Percentiles rank a stretch among this genome's conserved stretches.
These are phyloP conservation scores for Lophotriccus pileatus DNA, from an alignment of 2,797 vertebrate genomes.

Conservation along the genomic window DNA sequence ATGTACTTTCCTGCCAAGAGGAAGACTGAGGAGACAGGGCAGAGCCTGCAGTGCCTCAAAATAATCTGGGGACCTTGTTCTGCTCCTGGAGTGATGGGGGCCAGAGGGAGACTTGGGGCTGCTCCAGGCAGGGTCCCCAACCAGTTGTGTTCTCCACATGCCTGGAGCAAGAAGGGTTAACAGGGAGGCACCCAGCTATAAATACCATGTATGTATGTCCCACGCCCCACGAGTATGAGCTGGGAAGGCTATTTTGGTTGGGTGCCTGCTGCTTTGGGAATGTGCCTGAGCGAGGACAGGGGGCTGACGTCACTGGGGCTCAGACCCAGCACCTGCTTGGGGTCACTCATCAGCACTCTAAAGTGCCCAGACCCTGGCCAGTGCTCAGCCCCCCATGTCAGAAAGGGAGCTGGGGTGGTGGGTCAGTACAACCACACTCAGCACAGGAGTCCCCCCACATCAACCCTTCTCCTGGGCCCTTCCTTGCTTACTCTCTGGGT, in stretches of 20 bases:
- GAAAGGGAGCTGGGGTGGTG: background rate
- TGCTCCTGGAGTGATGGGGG: background rate
- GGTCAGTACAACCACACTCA: background rate
- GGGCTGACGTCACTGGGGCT: conserved; percentile 7
- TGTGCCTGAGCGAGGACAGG: background rate
- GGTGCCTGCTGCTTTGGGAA: conserved; percentile 60
- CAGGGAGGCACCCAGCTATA: conserved; percentile 7
- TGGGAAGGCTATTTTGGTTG: conserved; percentile 59
- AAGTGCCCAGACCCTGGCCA: accelerated
- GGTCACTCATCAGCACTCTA: conserved; percentile 27
- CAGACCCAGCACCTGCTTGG: conserved; percentile 3
- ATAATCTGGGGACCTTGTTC: background rate
- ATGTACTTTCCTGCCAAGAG: background rate
- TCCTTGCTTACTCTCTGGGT: background rate
- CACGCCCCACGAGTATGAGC: conserved; percentile 5
- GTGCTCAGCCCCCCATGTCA: background rate
- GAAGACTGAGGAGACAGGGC: background rate
- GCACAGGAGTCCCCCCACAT: background rate
- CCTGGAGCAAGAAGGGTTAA: conserved; percentile 30
- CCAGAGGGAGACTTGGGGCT: background rate
- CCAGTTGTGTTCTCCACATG: background rate
- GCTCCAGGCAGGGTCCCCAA: accelerated
- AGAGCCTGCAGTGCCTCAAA: background rate
- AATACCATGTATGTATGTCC: conserved; percentile 48
- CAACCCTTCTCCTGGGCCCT: background rate